phyloP scores from a whole-genome alignment of 2,113 vertebrate genomes.

The Bungarus multicinctus region DNA sequence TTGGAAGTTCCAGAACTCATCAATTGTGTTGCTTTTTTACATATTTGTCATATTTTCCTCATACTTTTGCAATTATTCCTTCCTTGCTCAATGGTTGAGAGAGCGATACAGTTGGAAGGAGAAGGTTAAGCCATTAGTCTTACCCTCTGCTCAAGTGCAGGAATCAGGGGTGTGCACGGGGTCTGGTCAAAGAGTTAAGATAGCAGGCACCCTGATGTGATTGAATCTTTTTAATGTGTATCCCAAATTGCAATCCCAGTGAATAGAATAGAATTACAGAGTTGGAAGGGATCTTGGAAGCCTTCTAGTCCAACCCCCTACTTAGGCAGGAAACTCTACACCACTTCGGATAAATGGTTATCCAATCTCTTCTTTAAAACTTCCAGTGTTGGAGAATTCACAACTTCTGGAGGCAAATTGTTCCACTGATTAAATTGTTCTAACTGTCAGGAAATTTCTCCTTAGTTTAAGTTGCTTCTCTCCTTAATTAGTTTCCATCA shows the following conservation, averaged over 20 bases:
- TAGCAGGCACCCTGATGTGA: background rate
- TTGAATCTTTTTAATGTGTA: background rate
- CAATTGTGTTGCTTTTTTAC: background rate
- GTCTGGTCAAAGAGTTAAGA: background rate
- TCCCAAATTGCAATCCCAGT: background rate
- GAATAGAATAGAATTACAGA: too few species aligned
- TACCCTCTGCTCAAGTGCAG: background rate
- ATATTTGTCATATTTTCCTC: slow-evolving; percentile 27
- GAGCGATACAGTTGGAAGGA: background rate
- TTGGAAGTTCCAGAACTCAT: background rate
- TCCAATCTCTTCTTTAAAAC: too few species aligned
- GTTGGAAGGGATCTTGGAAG: too few species aligned
- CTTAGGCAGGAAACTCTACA: too few species aligned
- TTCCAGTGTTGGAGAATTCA: too few species aligned
- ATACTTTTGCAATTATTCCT: slow-evolving; percentile 13
- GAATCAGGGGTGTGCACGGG: background rate
- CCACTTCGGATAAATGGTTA: too few species aligned
- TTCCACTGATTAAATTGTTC: too few species aligned
- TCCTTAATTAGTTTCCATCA: too few species aligned
- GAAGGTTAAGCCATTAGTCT: background rate
- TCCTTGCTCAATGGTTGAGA: slow-evolving; percentile 5
- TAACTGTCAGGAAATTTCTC: too few species aligned
- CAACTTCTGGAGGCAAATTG: too few species aligned
- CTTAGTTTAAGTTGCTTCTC: too few species aligned
- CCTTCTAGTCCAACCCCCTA: too few species aligned